These are phyloP conservation scores for Nasonia oneida DNA, from an alignment of 2,888 invertebrate genomes.

Conservation along the genomic window DNA sequence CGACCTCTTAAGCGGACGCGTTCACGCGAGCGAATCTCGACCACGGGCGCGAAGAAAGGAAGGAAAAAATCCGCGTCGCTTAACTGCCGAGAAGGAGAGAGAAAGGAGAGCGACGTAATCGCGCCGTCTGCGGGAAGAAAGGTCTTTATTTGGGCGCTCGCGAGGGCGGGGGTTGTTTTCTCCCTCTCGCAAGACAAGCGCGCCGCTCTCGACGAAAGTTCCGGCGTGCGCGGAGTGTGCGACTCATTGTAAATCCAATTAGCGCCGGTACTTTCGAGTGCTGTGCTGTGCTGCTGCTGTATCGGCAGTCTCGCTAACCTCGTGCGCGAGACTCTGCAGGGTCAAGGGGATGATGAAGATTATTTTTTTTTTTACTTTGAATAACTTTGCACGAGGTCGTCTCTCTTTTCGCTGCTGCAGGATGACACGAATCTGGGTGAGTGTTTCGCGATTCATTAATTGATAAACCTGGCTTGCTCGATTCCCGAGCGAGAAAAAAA, in stretches of 20 bases:
- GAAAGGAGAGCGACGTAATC: conserved; percentile 27
- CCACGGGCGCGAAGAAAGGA: conserved; percentile 43
- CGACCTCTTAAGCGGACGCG: conserved; percentile 69
- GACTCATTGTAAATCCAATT: conserved; percentile 76
- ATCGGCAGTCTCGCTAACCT: conserved; percentile 60
- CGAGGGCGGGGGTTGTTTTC: conserved; percentile 5
- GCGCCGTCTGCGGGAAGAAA: conserved; percentile 28
- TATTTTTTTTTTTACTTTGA: conserved; percentile 62
- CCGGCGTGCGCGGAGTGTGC: conserved; percentile 49
- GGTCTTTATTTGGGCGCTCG: conserved; percentile 52
- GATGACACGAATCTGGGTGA: too few species aligned
- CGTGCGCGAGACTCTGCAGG: conserved; percentile 47
- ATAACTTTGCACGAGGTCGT: conserved; percentile 15
- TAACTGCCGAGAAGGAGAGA: conserved; percentile 33
- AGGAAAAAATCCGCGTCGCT: conserved; percentile 61
- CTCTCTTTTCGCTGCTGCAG: too few species aligned
- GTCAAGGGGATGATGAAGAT: conserved; percentile 64
- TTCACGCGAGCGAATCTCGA: conserved; percentile 70
- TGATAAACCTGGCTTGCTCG: too few species aligned
- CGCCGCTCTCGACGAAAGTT: conserved; percentile 57
- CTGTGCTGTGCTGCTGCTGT: conserved; percentile 54
- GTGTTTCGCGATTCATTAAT: too few species aligned
- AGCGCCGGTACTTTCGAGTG: conserved; percentile 73
- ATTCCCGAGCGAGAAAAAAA: neutral
- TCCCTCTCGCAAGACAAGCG: conserved; percentile 17